Evolutionary conservation across 2,113 vertebrate species (phyloP).

Genomic region (Sturnus vulgaris): DNA sequence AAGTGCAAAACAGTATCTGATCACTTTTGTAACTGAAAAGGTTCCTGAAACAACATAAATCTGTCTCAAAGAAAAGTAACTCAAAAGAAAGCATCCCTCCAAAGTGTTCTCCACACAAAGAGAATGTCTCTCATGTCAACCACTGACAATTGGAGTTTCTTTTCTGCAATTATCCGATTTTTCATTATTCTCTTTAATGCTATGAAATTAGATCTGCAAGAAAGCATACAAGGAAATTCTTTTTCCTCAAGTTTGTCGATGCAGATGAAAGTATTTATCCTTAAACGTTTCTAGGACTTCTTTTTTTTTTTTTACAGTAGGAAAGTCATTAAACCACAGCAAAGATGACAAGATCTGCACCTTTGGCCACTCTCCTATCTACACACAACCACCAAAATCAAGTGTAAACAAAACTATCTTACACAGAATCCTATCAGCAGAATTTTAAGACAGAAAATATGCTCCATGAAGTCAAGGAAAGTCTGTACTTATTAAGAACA

Average conservation of each 20-base stretch:
- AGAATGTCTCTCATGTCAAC: not conserved
- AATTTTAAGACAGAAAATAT: not conserved
- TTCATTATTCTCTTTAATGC: not conserved
- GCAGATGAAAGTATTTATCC: not conserved
- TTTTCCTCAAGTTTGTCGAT: not conserved
- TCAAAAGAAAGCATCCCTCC: not conserved
- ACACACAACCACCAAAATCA: not conserved
- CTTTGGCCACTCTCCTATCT: not conserved
- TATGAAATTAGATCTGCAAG: not conserved
- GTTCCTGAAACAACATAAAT: not conserved
- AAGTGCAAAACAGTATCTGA: not conserved
- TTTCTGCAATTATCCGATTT: not conserved
- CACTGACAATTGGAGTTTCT: not conserved
- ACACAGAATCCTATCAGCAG: not conserved
- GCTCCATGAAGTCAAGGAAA: not conserved
- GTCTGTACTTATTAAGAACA: not conserved
- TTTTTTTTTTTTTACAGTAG: not conserved
- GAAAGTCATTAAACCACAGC: not conserved
- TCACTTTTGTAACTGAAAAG: not conserved
- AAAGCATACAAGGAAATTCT: not conserved
- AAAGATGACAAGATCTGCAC: not conserved
- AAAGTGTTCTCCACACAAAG: not conserved
- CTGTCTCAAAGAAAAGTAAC: not conserved
- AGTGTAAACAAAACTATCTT: not conserved
- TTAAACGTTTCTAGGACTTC: not conserved